phyloP scores from a whole-genome alignment of 2,888 invertebrate species.

The Brachyopa scutellaris region DNA sequence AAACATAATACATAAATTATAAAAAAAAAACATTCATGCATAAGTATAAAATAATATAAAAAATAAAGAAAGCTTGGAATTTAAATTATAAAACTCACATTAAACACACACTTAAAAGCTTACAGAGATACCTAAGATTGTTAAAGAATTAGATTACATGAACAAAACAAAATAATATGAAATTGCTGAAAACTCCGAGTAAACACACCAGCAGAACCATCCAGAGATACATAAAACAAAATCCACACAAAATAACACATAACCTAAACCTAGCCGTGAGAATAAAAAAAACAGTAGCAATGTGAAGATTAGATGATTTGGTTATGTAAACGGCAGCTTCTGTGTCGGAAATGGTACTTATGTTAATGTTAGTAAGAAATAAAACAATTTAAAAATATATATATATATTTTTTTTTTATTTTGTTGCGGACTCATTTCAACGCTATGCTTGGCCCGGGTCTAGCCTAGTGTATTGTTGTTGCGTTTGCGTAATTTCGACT shows the following conservation, averaged over 20 bases:
- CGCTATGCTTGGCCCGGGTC: no score
- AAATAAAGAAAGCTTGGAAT: constrained; percentile 53
- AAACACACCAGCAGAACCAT: constrained; percentile 30
- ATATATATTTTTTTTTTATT: no score
- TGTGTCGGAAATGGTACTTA: constrained; percentile 63
- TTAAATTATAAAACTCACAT: constrained; percentile 12
- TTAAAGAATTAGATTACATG: constrained; percentile 45
- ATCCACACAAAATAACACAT: constrained; percentile 31
- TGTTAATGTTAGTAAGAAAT: constrained; percentile 63
- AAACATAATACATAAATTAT: not conserved
- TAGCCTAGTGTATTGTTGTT: no score
- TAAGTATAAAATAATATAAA: constrained; percentile 24
- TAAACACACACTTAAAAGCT: constrained; percentile 36
- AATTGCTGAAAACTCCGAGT: constrained; percentile 21
- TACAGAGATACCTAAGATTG: constrained; percentile 56
- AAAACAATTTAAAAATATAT: constrained; percentile 52
- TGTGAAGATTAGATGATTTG: constrained; percentile 60
- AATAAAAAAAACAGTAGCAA: constrained; percentile 41
- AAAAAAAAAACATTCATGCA: constrained; percentile 31
- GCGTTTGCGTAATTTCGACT: no score
- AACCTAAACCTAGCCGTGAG: not conserved
- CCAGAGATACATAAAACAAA: constrained; percentile 14
- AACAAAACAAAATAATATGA: constrained; percentile 28
- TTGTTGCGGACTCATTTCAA: no score
- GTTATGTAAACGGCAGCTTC: constrained; percentile 56